Conservation (phyloP, 2,888 invertebrate genomes). For the Laothoe populi region DNA sequence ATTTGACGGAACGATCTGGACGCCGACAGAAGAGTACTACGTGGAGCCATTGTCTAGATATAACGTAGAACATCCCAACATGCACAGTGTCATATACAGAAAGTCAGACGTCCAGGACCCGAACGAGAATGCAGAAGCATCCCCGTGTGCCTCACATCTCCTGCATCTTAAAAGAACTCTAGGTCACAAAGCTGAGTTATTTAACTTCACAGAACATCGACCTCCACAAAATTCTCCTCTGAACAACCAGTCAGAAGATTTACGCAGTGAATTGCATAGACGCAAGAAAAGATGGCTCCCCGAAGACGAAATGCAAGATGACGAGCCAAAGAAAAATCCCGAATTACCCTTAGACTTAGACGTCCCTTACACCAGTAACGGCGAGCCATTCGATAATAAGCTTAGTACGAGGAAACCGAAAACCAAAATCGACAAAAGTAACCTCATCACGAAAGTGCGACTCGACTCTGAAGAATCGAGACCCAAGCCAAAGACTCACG, state of each 20-base stretch:
- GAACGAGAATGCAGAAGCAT: conserved; percentile 56
- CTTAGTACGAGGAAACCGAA: conserved; percentile 78
- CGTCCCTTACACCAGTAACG: conserved; percentile 87
- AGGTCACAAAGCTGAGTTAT: conserved; percentile 67
- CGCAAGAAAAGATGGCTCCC: conserved; percentile 88
- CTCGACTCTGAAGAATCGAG: conserved; percentile 81
- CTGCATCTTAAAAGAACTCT: conserved; percentile 79
- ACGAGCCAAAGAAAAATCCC: conserved; percentile 86
- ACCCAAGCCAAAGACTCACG: conserved; percentile 88
- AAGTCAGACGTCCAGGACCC: conserved; percentile 89
- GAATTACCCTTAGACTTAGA: conserved; percentile 87
- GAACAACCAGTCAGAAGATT: conserved; percentile 68
- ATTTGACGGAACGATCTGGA: conserved; percentile 95
- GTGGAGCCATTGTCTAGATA: conserved; percentile 92
- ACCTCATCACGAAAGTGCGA: conserved; percentile 81
- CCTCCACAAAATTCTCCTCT: conserved; percentile 57
- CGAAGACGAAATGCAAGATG: conserved; percentile 86
- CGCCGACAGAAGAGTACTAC: conserved; percentile 91
- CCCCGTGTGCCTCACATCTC: conserved; percentile 86
- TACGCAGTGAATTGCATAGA: conserved; percentile 67
- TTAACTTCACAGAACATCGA: conserved; percentile 67
- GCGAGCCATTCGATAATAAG: conserved; percentile 81
- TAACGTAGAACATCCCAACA: conserved; percentile 77
- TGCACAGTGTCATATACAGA: conserved; percentile 94
- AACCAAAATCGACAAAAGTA: conserved; percentile 82